phyloP scores from a whole-genome alignment of 1,140 invertebrate species.

The Aradophagus sp. region DNA sequence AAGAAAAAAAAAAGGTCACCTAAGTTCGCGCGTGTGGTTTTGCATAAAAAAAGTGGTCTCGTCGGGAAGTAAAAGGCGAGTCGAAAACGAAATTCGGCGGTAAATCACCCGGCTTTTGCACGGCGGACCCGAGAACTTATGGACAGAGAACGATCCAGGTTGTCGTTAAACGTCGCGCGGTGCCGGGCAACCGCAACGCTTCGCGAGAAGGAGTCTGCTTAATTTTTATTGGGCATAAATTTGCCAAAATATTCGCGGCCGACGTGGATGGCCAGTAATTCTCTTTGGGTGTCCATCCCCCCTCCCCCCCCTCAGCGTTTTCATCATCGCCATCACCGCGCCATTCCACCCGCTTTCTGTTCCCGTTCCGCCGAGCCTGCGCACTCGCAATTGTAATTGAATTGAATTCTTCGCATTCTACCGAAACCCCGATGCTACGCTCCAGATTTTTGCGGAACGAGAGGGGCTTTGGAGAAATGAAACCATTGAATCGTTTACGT shows the following conservation, averaged over 20 bases:
- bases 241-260: constrained; percentile 66
- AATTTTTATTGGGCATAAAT: constrained; percentile 70
- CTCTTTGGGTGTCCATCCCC: constrained; percentile 55
- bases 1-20: constrained; percentile 19
- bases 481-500: too few relatives aligned
- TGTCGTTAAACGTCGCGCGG: constrained; percentile 66
- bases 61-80: constrained; percentile 47
- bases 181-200: constrained; percentile 55
- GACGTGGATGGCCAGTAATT: constrained; percentile 66
- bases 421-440: too few relatives aligned
- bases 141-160: constrained; percentile 57
- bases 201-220: constrained; percentile 61
- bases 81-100: constrained; percentile 55
- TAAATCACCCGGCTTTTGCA: constrained; percentile 55
- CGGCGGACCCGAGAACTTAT: constrained; percentile 37
- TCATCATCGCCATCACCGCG: constrained; percentile 45
- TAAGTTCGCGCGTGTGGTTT: constrained; percentile 34
- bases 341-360: constrained; percentile 9
- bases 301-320: constrained; percentile 19
- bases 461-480: too few relatives aligned
- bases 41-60: constrained; percentile 56
- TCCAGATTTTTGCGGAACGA: too few relatives aligned
- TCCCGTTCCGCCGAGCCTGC: constrained; percentile 8
- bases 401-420: too few relatives aligned
- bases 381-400: constrained; percentile 20